Percentiles rank a stretch among this genome's conserved stretches.
Conservation (phyloP, 2,113 vertebrate genomes). For the Aptenodytes forsteri region DNA sequence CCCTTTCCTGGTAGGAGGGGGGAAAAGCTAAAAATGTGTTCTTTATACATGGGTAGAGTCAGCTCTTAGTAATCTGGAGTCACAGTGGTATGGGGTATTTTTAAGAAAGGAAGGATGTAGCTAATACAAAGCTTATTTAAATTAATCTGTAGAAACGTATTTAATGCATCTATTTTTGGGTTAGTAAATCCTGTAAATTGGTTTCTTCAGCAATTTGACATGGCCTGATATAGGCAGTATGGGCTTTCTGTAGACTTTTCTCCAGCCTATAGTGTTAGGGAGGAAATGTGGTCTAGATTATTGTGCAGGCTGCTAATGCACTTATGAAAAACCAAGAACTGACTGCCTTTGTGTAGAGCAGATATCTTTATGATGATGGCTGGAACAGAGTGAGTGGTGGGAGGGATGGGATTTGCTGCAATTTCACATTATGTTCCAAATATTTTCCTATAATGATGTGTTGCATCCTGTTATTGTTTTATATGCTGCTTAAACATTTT, state of each 20-base stretch:
- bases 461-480: conserved; percentile 64
- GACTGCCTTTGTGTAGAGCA: neutral
- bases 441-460: conserved; percentile 54
- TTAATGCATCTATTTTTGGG: neutral
- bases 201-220: neutral
- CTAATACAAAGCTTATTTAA: neutral
- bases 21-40: neutral
- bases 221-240: neutral
- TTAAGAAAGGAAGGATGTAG: neutral
- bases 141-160: neutral
- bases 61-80: neutral
- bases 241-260: neutral
- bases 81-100: neutral
- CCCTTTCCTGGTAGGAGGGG: rapidly evolving
- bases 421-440: conserved; percentile 24
- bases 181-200: neutral
- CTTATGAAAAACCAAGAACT: neutral
- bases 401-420: conserved; percentile 8
- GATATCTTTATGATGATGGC: conserved; percentile 40
- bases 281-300: conserved; percentile 32
- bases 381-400: neutral
- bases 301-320: neutral
- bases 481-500: conserved; percentile 19
- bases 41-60: neutral
- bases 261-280: neutral